A percentile compares a stretch with the other conserved stretches of the same genome.
Conservation (phyloP, 2,113 vertebrate genomes). For the Hemichromis elongatus region DNA sequence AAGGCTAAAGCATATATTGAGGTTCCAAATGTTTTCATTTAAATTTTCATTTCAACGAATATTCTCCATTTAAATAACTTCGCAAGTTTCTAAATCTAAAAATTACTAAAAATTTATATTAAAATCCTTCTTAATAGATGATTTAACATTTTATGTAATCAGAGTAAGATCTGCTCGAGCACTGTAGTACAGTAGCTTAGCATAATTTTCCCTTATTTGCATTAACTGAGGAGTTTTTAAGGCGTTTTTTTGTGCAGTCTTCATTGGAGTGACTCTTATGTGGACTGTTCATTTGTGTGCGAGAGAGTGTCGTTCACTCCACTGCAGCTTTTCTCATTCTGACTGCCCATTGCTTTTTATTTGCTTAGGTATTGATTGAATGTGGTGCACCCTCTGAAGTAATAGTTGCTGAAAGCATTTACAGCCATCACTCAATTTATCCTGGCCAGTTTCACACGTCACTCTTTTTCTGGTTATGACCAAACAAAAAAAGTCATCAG, state of each 20-base stretch:
- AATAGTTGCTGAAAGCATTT: conserved; percentile 78
- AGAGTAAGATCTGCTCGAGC: neutral
- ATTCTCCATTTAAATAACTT: neutral
- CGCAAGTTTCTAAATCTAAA: neutral
- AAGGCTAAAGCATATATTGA: neutral
- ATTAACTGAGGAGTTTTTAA: neutral
- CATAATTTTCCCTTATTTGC: neutral
- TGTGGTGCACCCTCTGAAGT: conserved; percentile 71
- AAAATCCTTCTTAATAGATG: neutral
- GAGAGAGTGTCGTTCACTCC: conserved; percentile 26
- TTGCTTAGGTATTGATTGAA: conserved; percentile 76
- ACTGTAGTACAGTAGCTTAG: neutral
- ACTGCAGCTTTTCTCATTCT: conserved; percentile 57
- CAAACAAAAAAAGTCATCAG: conserved; percentile 29
- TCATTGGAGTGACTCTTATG: neutral
- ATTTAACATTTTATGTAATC: neutral
- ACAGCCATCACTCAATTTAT: conserved; percentile 67
- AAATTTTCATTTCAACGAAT: neutral
- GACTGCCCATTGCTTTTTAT: conserved; percentile 70
- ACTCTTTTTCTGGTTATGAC: conserved; percentile 17
- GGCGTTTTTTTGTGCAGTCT: neutral
- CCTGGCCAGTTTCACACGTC: conserved; percentile 18
- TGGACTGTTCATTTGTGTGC: conserved; percentile 36
- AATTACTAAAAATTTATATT: neutral
- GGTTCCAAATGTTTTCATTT: neutral